Base-by-base conservation (phyloP, 2,797 vertebrate species). In the Sebastes glaucus region DNA sequence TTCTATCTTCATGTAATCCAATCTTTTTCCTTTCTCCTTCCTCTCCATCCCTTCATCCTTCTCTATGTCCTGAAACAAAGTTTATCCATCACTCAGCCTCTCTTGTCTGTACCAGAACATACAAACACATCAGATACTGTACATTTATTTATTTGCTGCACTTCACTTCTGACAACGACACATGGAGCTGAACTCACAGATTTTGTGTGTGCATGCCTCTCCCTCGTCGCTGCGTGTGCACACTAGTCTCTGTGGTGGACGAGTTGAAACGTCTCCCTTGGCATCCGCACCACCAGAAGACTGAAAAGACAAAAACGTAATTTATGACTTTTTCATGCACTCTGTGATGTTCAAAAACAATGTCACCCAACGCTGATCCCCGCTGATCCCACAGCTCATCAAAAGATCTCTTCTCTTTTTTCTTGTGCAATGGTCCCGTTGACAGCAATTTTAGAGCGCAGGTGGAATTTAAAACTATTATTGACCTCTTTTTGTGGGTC, bases 261-360 rank as follows among this genome's bases (percentile, higher is more conserved):
- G 91, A 96, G 97, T 96, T 95, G 79, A 91, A 95, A 94, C 97
- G 13, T 82, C 86, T 94, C 93, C 20, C 93, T 3, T 91, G 94
- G 95, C 95, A 93, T 95, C 90, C 94, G 93, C 93, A 91, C 93
- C 93, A 18, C 94, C 94, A 42, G 57, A 74, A 87, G 78, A 66
- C 33, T 72, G 59, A 88, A 75, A 73, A 72, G 52, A 65, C 42
- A 57, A 35, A 83, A 69, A 96, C 38, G 93, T 94, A 92, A 93
- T 94, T 84, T 85, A 79, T 73, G 73, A 72, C 52, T 84, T 74
- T 76, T 82, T 76, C n/a, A 46, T 79, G 93, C 93, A 92, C 94
- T 96, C 91, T 94, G 92, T 63, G 89, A 90, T 95, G 94, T 96
- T 94, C 89, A 93, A 94, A 96, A 95, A 94, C 92, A 95, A 94